Percentiles rank a stretch among this genome's conserved stretches.
phyloP scores from a whole-genome alignment of 1,140 invertebrate genomes.

The Megalopta genalis region DNA sequence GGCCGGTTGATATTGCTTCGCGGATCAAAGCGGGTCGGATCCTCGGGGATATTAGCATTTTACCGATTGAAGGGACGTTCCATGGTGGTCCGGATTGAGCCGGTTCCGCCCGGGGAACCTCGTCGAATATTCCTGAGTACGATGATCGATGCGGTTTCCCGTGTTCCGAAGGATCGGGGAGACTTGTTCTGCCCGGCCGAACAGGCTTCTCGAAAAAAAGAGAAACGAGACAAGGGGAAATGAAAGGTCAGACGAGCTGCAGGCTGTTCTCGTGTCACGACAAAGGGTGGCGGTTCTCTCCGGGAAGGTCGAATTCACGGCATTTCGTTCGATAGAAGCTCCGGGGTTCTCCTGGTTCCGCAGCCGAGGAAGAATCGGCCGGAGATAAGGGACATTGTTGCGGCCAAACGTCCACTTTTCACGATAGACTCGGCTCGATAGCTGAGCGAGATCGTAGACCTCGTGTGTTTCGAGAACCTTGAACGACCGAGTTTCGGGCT shows the following conservation, averaged over 20 bases:
- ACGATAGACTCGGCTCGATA: constrained; percentile 16
- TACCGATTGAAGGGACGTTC: background rate
- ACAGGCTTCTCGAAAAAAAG: background rate
- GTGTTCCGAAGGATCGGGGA: background rate
- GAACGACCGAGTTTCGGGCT: background rate
- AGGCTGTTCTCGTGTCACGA: background rate
- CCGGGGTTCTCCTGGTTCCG: constrained; percentile 1
- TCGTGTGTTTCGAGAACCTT: constrained; percentile 1
- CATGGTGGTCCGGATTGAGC: background rate
- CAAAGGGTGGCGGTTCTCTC: constrained; percentile 7
- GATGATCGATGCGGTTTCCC: constrained; percentile 2
- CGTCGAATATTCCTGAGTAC: constrained; percentile 10
- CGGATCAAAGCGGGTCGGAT: no score
- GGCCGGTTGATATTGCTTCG: no score
- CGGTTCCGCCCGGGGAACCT: background rate
- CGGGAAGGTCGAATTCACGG: constrained; percentile 39
- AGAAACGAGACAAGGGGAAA: background rate
- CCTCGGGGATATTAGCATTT: background rate
- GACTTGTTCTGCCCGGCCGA: background rate
- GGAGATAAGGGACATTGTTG: constrained; percentile 16
- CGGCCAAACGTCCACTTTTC: constrained; percentile 26
- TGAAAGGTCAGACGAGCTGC: constrained; percentile 16
- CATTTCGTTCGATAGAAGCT: constrained; percentile 37
- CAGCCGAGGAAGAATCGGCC: background rate
- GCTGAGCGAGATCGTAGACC: background rate